Evolutionary conservation across 2,797 vertebrate species (phyloP), one percentile per base, ranked within the genome.

Genomic region (Denticeps clupeoides): DNA sequence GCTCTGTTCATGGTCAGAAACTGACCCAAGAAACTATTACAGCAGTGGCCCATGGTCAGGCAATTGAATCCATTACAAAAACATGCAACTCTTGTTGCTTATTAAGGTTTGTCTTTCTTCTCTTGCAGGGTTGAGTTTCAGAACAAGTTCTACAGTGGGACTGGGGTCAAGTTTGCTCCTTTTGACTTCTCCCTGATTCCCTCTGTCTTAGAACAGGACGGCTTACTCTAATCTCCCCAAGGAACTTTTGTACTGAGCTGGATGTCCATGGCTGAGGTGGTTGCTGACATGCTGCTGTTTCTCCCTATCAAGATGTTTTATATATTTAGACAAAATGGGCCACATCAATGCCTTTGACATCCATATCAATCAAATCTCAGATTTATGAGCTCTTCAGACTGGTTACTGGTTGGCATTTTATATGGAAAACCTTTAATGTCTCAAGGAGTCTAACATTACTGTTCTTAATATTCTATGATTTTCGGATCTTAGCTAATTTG

Each of bases 51-150:
- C n/a, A n/a, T n/a, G n/a, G n/a, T n/a, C n/a, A n/a, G n/a, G n/a
- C n/a, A n/a, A n/a, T n/a, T n/a, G n/a, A n/a, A n/a, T n/a, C n/a
- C n/a, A n/a, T 31, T 35, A 25, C 26, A 37, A 22, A 42, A 4
- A 47, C 26, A 21, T 19, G 15, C 11, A 12, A 15, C 25, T 22
- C 3, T 19, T 27, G 10, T 42, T 11, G 24, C 3, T n/a, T n/a
- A n/a, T n/a, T n/a, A 15, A 5, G 4, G 1, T 22, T 2, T 25
- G 18, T 18, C 16, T 41, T 2, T 59, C 4, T 51, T 10, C n/a
- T n/a, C n/a, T 26, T 33, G 5, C 47, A 99, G 94, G 94, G 94
- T 99, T 74, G 94, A 99, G 79, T 99, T 99, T 78, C 94, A 99
- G 80, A 97, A 90, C 78, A 99, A 97, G 58, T 97, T 99, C 82